Evolutionary conservation across 1,140 invertebrate genomes (phyloP), one percentile per base, ranked within the genome.

Genomic region (Matsumurasca onukii): DNA sequence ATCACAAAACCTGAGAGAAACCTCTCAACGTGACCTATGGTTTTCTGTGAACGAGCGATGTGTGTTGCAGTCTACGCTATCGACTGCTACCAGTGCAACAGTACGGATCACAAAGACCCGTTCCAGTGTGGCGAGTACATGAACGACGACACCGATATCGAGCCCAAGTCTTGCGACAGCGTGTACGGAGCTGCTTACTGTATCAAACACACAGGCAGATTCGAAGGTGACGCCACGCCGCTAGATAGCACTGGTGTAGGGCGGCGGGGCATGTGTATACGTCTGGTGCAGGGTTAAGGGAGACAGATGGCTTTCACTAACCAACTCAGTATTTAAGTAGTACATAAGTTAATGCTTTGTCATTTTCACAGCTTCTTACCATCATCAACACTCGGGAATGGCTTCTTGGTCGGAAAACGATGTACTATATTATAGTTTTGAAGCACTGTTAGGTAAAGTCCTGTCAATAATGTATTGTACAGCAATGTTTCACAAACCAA

Each of bases 181-280:
- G 90, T 98, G 71, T 91, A 92, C 76, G 87, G 88, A 73, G 93
- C 93, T 9, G 84, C 89, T 73, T 98, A 90, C 81, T 98, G 96
- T 80, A 88, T 98, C 69, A 98, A 98, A 86, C 91, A 94, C 74
- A 91, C 92, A 68, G 96, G 95, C 67, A 86, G 97, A 75, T 97
- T 89, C 78, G 94, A 95, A 91, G 95, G 95, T 95, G 85, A 80
- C 30, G 73, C 30, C 49, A 9, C 12, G n/a, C n/a, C n/a, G n/a
- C n/a, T n/a, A n/a, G n/a, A n/a, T n/a, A n/a, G n/a, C 49, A 51
- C 17, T 51, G 49, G 49, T 51, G n/a, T n/a, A 51, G 24, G 5
- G n/a, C 5, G 49, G 49, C 5, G 3, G n/a, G n/a, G 49, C 24
- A 51, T 51, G 49, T 51, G 49, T 22, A 51, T 51, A 22, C 49